Evolutionary conservation across 2,797 vertebrate species (phyloP), one percentile per base, ranked within the genome.

Genomic region (Borostomias antarcticus): DNA sequence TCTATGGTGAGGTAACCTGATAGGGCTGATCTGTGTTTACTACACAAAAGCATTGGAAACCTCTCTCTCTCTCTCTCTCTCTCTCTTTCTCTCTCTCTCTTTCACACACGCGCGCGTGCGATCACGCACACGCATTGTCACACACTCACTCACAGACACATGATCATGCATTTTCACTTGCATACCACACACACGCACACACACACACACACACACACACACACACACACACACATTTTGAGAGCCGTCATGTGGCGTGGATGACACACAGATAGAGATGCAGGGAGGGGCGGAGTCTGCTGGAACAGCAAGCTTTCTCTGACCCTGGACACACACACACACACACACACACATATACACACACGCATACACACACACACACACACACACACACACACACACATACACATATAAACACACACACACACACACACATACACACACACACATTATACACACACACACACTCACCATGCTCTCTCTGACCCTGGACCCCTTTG

Each of bases 401-500:
- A 66, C 40, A 62, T 56, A 64, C 61, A 59, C 85, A n/a, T n/a
- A n/a, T n/a, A n/a, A n/a, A n/a, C n/a, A n/a, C n/a, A n/a, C n/a
- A n/a, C n/a, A 32, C 3, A n/a, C 29, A 56, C 29, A 32, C 26
- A 0, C 29, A 33, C 7, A 8, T n/a, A n/a, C n/a, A n/a, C n/a
- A n/a, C n/a, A n/a, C n/a, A n/a, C n/a, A n/a, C n/a, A n/a, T n/a
- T n/a, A n/a, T n/a, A n/a, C n/a, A n/a, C 87, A 84, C 84, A 83
- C 66, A 78, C 72, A 62, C 73, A 77, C 77, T 48, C 47, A 73
- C 75, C 85, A 83, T 82, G 81, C 85, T 78, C 78, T 72, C 70
- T 79, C 74, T 19, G 19, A n/a, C n/a, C n/a, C n/a, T n/a, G n/a
- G n/a, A n/a, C n/a, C n/a, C n/a, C n/a, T n/a, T n/a, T n/a, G 73